These are phyloP conservation scores for Callorhinus ursinus DNA, from an alignment of 2,113 vertebrate genomes.

Conservation along the genomic window DNA sequence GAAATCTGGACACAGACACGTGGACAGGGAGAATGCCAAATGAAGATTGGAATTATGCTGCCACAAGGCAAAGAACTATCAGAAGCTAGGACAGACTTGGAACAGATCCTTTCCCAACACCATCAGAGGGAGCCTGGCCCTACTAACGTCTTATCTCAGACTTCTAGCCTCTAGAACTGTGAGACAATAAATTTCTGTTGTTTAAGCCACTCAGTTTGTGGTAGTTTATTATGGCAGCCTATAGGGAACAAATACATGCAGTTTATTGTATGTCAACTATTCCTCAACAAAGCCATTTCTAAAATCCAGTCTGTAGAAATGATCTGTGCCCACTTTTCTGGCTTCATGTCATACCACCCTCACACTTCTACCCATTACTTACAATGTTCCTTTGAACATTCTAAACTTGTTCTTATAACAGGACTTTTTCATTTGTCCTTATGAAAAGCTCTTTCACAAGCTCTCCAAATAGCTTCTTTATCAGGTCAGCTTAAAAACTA, in stretches of 20 bases:
- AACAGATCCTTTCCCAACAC: neutral
- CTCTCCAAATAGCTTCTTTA: neutral
- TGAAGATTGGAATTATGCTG: neutral
- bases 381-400: neutral
- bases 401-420: neutral
- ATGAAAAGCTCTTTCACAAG: neutral
- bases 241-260: neutral
- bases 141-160: neutral
- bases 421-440: neutral
- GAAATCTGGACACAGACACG: neutral
- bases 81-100: neutral
- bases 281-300: neutral
- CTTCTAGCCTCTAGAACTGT: neutral
- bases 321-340: neutral
- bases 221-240: neutral
- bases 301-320: neutral
- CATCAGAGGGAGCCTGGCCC: neutral
- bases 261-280: neutral
- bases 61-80: neutral
- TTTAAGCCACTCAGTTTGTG: neutral
- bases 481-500: constrained; percentile 6
- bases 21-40: neutral
- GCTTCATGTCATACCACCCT: neutral
- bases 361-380: neutral
- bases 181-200: neutral